A percentile compares a stretch with the other conserved stretches of the same genome.
Evolutionary conservation across 2,113 vertebrate genomes (phyloP).

Genomic region (Pipa parva): DNA sequence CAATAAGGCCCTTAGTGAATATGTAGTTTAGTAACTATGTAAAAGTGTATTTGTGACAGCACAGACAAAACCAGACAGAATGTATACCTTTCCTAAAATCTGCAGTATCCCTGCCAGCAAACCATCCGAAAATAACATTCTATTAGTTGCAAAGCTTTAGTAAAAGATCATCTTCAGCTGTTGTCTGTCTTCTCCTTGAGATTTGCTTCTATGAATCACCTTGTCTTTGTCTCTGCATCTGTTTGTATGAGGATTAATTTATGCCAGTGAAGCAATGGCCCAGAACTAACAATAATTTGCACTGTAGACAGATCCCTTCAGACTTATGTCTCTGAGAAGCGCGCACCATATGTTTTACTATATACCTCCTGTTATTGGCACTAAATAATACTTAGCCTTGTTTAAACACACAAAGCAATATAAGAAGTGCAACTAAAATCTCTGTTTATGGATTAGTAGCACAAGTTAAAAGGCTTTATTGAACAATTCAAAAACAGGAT

Average conservation of each 20-base stretch:
- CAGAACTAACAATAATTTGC: constrained; percentile 26
- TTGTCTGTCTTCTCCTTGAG: too few species aligned
- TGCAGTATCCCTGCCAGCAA: too few species aligned
- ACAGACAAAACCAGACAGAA: too few species aligned
- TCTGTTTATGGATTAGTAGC: constrained; percentile 22
- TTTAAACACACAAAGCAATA: constrained; percentile 18
- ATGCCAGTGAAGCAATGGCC: constrained; percentile 25
- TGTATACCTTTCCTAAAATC: too few species aligned
- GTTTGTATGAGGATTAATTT: constrained; percentile 27
- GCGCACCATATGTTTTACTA: constrained; percentile 32
- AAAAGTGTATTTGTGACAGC: too few species aligned
- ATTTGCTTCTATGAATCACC: not conserved
- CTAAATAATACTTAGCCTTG: constrained; percentile 24
- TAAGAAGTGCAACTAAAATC: not conserved
- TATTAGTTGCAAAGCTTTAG: too few species aligned
- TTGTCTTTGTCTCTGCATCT: not conserved
- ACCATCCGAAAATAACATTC: too few species aligned
- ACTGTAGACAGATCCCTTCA: constrained; percentile 32
- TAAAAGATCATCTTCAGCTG: too few species aligned
- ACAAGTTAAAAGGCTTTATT: constrained; percentile 24
- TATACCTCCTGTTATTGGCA: constrained; percentile 28
- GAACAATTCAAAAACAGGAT: not conserved
- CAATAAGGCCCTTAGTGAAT: too few species aligned
- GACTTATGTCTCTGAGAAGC: constrained; percentile 21
- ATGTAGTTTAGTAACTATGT: too few species aligned